Base-by-base conservation (phyloP, 2,888 invertebrate species). In the Schizaphis graminum region DNA sequence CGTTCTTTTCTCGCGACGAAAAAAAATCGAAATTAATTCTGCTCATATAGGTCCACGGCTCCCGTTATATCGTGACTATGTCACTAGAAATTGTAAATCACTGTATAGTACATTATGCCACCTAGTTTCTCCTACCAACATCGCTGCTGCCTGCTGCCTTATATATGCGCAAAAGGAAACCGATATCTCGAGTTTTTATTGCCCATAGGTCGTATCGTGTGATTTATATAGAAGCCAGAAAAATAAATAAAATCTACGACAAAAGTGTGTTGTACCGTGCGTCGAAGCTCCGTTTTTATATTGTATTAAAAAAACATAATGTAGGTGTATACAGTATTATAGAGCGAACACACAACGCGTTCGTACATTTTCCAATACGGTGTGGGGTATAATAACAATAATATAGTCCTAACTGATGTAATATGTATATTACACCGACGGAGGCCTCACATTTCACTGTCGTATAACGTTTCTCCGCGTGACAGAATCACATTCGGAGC, bases 21-120 rank as follows among this genome's bases (percentile, higher is more conserved):
- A 49, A n/a, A 44, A 77, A 77, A 67, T n/a, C 13, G 28, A 57
- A 91, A 92, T 92, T 92, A 92, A 92, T 92, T 86, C 61, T 35
- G 47, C 56, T 85, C 47, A 57, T 87, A 44, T 67, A 61, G n/a
- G n/a, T 16, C n/a, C 41, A 47, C 11, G 21, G 67, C 24, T 86
- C 85, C 21, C n/a, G 21, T 11, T 47, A 44, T 44, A 41, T 24
- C 53, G 53, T n/a, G 49, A n/a, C 86, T n/a, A n/a, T 61, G 47
- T 86, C 85, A 44, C 91, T 91, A 57, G 85, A 86, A 84, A 85
- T 85, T 92, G 24, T 92, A 92, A 92, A 92, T 92, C 92, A 92
- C 26, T 26, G 77, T 21, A 41, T 35, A 77, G 77, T 77, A 21
- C 47, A 47, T 47, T 47, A 44, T 26, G n/a, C 47, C 16, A 47